Evolutionary conservation across 2,888 invertebrate species (phyloP), one percentile per base, ranked within the genome.

Genomic region (Calameuta idolon): DNA sequence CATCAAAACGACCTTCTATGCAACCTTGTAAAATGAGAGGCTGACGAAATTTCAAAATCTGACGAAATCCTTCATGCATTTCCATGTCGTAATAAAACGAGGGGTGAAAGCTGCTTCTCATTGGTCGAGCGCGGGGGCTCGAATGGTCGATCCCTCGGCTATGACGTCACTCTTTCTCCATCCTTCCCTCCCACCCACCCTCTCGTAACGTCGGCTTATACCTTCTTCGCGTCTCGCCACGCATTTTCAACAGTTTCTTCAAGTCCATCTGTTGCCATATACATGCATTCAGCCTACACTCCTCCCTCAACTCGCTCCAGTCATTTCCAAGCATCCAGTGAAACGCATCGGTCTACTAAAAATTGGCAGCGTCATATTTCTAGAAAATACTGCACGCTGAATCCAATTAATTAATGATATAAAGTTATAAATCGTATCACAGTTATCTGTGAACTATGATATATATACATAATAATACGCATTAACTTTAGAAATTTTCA

Each of bases 61-160:
- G 81, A 81, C 77, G 80, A 79, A 79, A 80, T 34, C 12, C 33
- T 71, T 77, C 77, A 71, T 69, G 31, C 71, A 31, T 33, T 55
- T 55, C 12, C 71, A 3, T 15, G 12, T 34, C 30, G 71, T 11
- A 34, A 71, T 31, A 31, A 35, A 79, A 79, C 77, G 77, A 81
- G 81, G 82, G 84, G 83, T 75, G 76, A 80, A 84, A 83, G 80
- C 83, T 73, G 76, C 11, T 34, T 55, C 74, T 77, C 80, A 90
- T 90, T 89, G 89, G 90, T 74, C 76, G 78, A 11, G 69, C 34
- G n/a, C 68, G 83, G 85, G 85, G 89, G 90, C 90, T 89, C 88
- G 90, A 83, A 80, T 86, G 88, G 86, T 88, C 89, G 87, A 89
- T 89, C 86, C 86, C 83, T 85, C 84, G 77, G 75, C 37, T 75